These are phyloP conservation scores for Molanna angustata DNA, from an alignment of 2,888 invertebrate species.

Conservation along the genomic window DNA sequence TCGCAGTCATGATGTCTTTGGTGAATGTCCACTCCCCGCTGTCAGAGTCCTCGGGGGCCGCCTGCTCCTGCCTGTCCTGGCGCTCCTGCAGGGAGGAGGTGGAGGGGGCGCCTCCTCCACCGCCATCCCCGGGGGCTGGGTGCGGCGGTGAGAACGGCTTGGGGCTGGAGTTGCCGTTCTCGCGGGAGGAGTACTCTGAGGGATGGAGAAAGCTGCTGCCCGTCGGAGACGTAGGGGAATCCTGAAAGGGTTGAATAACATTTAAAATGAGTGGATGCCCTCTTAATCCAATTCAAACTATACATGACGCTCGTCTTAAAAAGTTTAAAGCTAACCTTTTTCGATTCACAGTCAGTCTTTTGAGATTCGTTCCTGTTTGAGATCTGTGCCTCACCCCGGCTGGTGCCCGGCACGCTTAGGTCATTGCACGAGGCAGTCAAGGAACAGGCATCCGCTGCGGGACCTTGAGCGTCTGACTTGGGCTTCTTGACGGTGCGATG, in stretches of 20 bases:
- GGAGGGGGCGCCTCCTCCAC: neutral
- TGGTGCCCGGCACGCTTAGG: neutral
- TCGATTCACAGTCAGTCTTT: too few relatives aligned
- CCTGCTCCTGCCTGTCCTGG: conserved; percentile 13
- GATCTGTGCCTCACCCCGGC: neutral
- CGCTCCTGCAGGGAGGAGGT: too few relatives aligned
- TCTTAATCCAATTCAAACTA: too few relatives aligned
- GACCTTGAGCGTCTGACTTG: too few relatives aligned
- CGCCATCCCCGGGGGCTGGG: neutral
- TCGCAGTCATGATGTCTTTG: conserved; percentile 38
- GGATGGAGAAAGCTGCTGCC: neutral
- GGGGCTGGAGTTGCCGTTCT: conserved; percentile 29
- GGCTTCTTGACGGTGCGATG: too few relatives aligned
- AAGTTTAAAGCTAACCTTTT: too few relatives aligned
- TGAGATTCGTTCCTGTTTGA: neutral
- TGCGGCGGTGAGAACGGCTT: conserved; percentile 24
- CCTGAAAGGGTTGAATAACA: too few relatives aligned
- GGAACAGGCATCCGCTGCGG: too few relatives aligned
- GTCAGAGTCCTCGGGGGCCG: conserved; percentile 37
- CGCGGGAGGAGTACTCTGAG: too few relatives aligned
- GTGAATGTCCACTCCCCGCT: conserved; percentile 39
- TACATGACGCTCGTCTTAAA: too few relatives aligned
- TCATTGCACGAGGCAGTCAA: neutral
- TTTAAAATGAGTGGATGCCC: too few relatives aligned
- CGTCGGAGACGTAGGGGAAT: neutral